Evolutionary conservation across 2,888 invertebrate genomes (phyloP), one percentile per base, ranked within the genome.

Genomic region (Platycnemis pennipes): DNA sequence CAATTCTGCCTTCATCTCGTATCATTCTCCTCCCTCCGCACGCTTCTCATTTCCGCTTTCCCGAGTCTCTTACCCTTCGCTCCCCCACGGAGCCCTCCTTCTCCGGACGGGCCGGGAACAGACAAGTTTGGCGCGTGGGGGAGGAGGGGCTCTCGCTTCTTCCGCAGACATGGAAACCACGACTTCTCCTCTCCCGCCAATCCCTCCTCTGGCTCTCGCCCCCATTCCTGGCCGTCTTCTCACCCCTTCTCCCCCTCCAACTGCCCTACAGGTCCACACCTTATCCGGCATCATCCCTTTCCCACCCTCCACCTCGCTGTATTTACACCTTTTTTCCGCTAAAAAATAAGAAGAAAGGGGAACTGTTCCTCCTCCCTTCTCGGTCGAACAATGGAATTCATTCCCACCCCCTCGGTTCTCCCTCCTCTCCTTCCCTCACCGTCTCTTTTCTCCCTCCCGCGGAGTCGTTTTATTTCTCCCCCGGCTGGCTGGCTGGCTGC

Each of bases 251-350:
- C 69, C 31, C 69, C 31, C 69, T 11, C 69, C 22, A 8, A 11
- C 49, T 16, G 11, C 49, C 49, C 13, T 11, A 16, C 16, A 11
- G 31, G 37, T 37, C 8, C 37, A 31, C 77, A 26, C 77, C 77
- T 77, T 77, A 44, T 87, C 87, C 87, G 44, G 45, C 87, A 77
- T 77, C 77, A 26, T 63, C 77, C 37, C 37, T 77, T 49, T 49
- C 49, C n/a, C 11, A 26, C 77, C 37, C 22, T 77, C 37, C 13
- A 11, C 7, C 11, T 77, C 37, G 77, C 19, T 3, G 37, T 77
- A 77, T 77, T 77, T 77, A 77, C 77, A 37, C 77, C 37, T 45
- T 87, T 44, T 87, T 45, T 87, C 26, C 45, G 16, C 87, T 45
- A 42, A 86, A 63, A 16, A 63, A 63, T 63, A 26, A 16, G 49